Conservation (phyloP, 2,113 vertebrate species). For the Podarcis muralis region DNA sequence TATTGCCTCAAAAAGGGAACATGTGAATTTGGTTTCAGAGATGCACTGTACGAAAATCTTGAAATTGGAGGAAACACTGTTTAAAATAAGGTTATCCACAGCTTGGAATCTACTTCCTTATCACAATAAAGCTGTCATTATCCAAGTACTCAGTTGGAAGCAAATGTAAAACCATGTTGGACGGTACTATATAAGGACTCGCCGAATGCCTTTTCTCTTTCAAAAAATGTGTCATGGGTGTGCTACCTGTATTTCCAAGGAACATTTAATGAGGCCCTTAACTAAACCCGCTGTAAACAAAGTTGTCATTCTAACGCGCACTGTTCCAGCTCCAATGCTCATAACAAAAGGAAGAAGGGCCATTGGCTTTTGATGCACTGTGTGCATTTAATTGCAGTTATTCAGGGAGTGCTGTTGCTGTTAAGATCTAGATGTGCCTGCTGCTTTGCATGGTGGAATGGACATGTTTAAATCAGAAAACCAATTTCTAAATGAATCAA, state of each 20-base stretch:
- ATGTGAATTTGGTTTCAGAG: background rate
- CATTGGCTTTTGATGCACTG: background rate
- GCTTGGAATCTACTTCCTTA: background rate
- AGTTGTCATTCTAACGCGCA: background rate
- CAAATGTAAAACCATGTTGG: background rate
- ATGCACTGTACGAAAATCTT: background rate
- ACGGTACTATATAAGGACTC: background rate
- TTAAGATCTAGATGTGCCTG: background rate
- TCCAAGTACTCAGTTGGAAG: background rate
- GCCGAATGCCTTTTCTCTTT: background rate
- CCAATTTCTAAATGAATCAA: slow-evolving; percentile 3
- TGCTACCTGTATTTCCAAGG: background rate
- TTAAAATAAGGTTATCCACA: background rate
- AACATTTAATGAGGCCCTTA: background rate
- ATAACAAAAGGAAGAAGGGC: background rate
- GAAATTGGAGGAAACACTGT: background rate
- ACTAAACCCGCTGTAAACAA: background rate
- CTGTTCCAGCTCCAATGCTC: background rate
- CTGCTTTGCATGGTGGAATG: background rate
- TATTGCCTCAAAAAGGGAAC: background rate
- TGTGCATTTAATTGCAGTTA: background rate
- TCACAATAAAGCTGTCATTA: background rate
- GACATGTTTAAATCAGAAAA: slow-evolving; percentile 20
- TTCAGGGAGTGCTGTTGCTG: background rate
- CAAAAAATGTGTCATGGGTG: background rate